Percentiles rank a stretch among this genome's conserved stretches.
phyloP scores from a whole-genome alignment of 2,113 vertebrate species.

The Gymnogyps californianus region DNA sequence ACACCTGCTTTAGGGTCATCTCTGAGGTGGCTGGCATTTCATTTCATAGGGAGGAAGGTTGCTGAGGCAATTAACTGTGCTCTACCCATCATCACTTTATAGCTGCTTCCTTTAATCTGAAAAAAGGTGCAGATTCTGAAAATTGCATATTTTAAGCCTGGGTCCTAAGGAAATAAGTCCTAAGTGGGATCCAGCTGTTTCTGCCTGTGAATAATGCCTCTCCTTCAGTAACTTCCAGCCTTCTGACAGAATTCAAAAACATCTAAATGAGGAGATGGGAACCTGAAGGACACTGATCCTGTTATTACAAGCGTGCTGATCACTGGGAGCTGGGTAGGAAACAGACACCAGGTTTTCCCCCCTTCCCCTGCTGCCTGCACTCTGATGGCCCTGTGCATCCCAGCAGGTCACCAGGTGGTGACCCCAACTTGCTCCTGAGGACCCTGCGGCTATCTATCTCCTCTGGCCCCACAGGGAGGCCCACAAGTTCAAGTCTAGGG shows the following conservation, averaged over 20 bases:
- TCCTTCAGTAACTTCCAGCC: background rate
- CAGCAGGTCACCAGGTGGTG: background rate
- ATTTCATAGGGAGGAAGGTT: background rate
- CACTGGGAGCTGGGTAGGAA: background rate
- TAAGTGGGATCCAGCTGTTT: background rate
- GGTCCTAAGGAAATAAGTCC: background rate
- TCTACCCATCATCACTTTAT: background rate
- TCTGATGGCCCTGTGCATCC: accelerated
- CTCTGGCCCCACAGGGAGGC: accelerated
- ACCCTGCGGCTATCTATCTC: background rate
- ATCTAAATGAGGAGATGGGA: background rate
- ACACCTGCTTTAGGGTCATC: background rate
- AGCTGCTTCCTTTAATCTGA: background rate
- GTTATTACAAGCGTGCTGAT: background rate
- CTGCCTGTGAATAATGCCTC: background rate
- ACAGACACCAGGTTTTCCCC: background rate
- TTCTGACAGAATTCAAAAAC: background rate
- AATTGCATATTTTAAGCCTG: background rate
- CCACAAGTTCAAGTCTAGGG: background rate
- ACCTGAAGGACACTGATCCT: background rate
- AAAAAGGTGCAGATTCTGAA: background rate
- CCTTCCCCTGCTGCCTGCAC: background rate
- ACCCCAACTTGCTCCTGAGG: background rate
- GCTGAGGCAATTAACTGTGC: background rate
- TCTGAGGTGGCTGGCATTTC: background rate